phyloP scores from a whole-genome alignment of 2,113 vertebrate genomes.

The Pangasianodon gigas region DNA sequence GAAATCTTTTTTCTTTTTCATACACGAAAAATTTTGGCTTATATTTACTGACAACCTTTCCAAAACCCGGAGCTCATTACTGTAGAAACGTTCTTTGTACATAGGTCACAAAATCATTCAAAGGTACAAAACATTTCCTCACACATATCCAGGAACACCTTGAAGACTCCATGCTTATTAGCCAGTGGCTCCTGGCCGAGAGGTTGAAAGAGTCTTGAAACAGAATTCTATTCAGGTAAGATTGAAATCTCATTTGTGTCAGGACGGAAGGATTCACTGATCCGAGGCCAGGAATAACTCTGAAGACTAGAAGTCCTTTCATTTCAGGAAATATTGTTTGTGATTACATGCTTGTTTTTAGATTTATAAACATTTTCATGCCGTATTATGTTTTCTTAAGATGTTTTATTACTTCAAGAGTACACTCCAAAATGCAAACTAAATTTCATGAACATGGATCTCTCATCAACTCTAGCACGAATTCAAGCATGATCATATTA shows the following conservation, averaged over 20 bases:
- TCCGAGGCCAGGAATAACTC: constrained; percentile 58
- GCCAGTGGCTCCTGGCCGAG: constrained; percentile 52
- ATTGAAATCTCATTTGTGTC: constrained; percentile 59
- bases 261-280: constrained; percentile 65
- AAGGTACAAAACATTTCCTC: constrained; percentile 33
- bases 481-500: not conserved
- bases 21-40: not conserved
- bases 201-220: constrained; percentile 62
- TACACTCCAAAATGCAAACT: not conserved
- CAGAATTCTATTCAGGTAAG: constrained; percentile 64
- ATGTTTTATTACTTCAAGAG: not conserved
- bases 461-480: not conserved
- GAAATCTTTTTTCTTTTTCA: not conserved
- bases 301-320: constrained; percentile 58
- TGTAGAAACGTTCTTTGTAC: not conserved
- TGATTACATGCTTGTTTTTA: not conserved
- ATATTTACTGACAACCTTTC: not conserved
- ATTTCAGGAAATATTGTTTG: constrained; percentile 7
- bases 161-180: constrained; percentile 56
- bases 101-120: not conserved
- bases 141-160: constrained; percentile 56
- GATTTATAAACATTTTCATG: not conserved
- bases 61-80: not conserved
- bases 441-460: not conserved
- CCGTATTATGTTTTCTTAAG: not conserved